These are phyloP conservation scores for Oceanodroma tethys DNA, from an alignment of 2,113 vertebrate genomes.

Conservation along the genomic window DNA sequence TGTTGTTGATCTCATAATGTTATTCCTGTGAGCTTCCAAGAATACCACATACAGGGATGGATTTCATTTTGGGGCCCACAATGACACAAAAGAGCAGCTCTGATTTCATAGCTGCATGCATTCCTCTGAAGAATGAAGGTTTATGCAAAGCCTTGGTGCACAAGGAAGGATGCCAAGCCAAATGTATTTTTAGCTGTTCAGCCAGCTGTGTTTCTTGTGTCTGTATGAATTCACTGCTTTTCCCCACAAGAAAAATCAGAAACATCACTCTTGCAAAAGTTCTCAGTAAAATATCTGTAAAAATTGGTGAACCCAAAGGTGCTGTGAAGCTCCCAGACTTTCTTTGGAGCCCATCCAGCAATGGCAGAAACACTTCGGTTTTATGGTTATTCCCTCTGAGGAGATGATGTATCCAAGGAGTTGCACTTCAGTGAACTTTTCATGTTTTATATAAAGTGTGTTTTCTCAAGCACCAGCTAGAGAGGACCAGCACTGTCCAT, in stretches of 20 bases:
- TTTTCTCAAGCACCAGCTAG: neutral
- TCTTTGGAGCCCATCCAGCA: neutral
- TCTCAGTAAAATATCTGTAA: neutral
- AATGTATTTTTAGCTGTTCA: slow-evolving; percentile 59
- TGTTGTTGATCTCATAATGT: neutral
- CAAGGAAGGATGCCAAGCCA: slow-evolving; percentile 49
- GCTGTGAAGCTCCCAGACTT: neutral
- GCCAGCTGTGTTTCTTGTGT: slow-evolving; percentile 47
- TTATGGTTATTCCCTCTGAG: neutral
- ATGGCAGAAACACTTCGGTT: neutral
- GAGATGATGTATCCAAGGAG: neutral
- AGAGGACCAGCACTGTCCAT: neutral
- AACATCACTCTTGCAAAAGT: slow-evolving; percentile 13
- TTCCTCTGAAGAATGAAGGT: slow-evolving; percentile 32
- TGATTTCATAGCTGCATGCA: slow-evolving; percentile 36
- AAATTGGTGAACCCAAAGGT: slow-evolving; percentile 20
- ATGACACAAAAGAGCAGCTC: slow-evolving; percentile 46
- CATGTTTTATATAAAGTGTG: neutral
- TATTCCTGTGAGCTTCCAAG: neutral
- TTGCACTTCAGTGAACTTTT: neutral
- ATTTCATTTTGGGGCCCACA: slow-evolving; percentile 22
- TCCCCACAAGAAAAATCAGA: slow-evolving; percentile 1
- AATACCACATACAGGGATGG: neutral
- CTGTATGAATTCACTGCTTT: neutral
- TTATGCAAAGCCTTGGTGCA: slow-evolving; percentile 42